Evolutionary conservation across 2,113 vertebrate genomes (phyloP), one percentile per base, ranked within the genome.

Genomic region (Phrynosoma blainvillii): DNA sequence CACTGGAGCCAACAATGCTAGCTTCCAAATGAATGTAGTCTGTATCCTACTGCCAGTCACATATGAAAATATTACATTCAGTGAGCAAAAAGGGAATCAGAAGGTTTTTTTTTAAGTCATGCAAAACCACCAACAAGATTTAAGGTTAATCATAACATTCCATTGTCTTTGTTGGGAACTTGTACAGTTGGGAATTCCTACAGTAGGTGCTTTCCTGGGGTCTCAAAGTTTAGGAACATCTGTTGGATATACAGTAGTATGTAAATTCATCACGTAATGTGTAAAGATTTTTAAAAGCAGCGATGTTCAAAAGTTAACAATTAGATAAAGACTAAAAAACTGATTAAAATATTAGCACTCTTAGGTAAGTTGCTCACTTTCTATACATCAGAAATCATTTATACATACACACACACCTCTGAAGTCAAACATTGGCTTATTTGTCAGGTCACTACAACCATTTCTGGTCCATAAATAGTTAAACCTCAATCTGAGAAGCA

Each of bases 341-440:
- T 40, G 10, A 0, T 83, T 89, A 84, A 88, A 77, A 16, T 47
- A 87, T 92, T 92, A 92, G 82, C 62, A 79, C 83, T 54, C 3
- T 82, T 84, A 42, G 1, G 74, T 6, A 62, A 66, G 78, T 76
- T 84, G 70, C 47, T 56, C 89, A 47, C 2, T 6, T 62, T 85
- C 30, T 89, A 85, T 56, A 71, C 0, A 85, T 0, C 0, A 5
- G 2, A 82, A 89, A 77, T 65, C 84, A 86, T 88, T 91, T 36
- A 88, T 83, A 36, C 23, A 71, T 30, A 71, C 30, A 74, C 0
- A 84, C 0, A 62, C 7, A 71, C 18, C n/a, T 5, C 42, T 86
- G 27, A 85, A 92, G 84, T 27, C 40, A 88, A 88, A 87, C 80
- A 91, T 16, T 73, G 89, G 83, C 30, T 90, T 89, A 76, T 66